Evolutionary conservation across 2,113 vertebrate genomes (phyloP), one percentile per base, ranked within the genome.

Genomic region (Anguilla rostrata): DNA sequence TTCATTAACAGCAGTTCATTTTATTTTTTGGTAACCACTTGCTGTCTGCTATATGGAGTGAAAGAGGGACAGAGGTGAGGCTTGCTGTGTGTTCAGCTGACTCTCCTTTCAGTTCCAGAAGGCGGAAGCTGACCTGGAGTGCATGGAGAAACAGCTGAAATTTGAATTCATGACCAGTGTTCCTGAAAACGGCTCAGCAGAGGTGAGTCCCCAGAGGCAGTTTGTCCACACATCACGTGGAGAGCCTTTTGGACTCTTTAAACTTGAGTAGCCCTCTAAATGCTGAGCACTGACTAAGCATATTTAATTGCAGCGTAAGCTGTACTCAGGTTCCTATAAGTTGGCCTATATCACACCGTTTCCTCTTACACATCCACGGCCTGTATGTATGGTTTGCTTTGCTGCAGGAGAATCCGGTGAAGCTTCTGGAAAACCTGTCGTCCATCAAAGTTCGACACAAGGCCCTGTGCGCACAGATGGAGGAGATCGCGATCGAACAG

Each of bases 101-200:
- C 29, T 92, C 81, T 93, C 57, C 83, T 85, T 94, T 93, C 92
- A 99, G 98, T 99, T 99, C 95, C 97, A 97, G 95, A 98, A 98
- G 92, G 97, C 96, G 22, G 96, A 98, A 90, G 96, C 97, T 81
- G 97, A 98, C 91, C 94, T 99, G 96, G 96, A 98, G 88, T 98
- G 96, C 91, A 97, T 99, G 86, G 97, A 97, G 66, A 96, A 96
- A 89, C 96, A 94, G 83, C 86, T 99, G 93, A 97, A 97, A 92
- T 96, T 96, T 92, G 97, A 99, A 92, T 96, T 97, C 86, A 93
- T 94, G 93, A 96, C 93, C 87, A 95, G n/a, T 66, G 85, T 95
- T 83, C 93, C 95, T 84, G 94, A 95, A 49, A 92, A 92, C 81
- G 85, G 94, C 83, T 9, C 93, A 18, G 63, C 91, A 89, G 93